Conservation (phyloP, 37 sponge, comb jelly and placozoan genomes). For the Aphrocallistes beatrix region DNA sequence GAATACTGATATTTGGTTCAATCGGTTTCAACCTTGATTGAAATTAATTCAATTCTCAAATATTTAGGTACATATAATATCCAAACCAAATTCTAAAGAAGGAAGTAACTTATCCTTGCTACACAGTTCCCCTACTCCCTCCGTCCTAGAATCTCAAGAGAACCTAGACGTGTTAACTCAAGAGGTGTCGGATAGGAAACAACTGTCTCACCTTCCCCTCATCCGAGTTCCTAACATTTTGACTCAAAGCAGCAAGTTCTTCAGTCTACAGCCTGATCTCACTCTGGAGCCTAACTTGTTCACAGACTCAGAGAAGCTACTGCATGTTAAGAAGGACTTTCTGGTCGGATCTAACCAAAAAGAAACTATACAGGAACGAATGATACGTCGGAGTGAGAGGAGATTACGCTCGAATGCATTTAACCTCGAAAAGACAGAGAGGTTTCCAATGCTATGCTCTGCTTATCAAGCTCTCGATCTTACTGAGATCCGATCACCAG, state of each 20-base stretch:
- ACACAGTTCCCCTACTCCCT: not conserved
- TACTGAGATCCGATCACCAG: not conserved
- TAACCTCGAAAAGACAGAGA: not conserved
- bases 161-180: not conserved
- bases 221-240: not conserved
- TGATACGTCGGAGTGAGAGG: not conserved
- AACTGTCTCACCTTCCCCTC: not conserved
- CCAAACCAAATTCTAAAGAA: not conserved
- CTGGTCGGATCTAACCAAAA: not conserved
- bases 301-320: not conserved
- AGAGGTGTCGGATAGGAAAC: not conserved
- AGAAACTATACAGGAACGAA: not conserved
- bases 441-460: not conserved
- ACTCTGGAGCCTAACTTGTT: not conserved
- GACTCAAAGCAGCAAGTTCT: slow-evolving; percentile 9
- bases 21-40: too few relatives aligned
- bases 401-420: not conserved
- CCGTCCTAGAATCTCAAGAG: not conserved
- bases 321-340: not conserved
- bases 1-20: too few relatives aligned
- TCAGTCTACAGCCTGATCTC: not conserved
- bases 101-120: not conserved
- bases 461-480: not conserved
- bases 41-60: not conserved
- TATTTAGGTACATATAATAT: not conserved